Percentiles rank a stretch among this genome's conserved stretches.
Evolutionary conservation across 2,113 vertebrate genomes (phyloP).

Genomic region (Glareola pratincola): DNA sequence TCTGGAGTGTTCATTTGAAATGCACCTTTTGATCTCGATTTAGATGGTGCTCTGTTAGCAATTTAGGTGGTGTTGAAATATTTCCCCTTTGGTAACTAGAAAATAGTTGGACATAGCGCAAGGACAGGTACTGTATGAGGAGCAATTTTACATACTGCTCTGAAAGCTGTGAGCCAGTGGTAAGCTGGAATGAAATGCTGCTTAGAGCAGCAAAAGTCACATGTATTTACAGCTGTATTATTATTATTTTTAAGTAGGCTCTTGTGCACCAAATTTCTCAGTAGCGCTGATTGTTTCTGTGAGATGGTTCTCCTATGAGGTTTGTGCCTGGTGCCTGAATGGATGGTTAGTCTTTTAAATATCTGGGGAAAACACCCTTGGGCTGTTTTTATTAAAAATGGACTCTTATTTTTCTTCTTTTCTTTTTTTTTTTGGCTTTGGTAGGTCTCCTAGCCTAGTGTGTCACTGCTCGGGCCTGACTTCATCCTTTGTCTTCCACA

Average conservation of each 20-base stretch:
- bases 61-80: conserved; percentile 24
- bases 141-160: background rate
- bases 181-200: conserved; percentile 2
- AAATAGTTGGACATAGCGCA: background rate
- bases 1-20: background rate
- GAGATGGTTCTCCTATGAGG: background rate
- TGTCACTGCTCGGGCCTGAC: background rate
- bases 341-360: conserved; percentile 8
- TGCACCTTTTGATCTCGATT: background rate
- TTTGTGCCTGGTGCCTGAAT: background rate
- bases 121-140: background rate
- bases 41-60: background rate
- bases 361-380: background rate
- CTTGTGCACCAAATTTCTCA: background rate
- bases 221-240: conserved; percentile 37
- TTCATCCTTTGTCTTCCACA: background rate
- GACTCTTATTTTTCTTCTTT: no score
- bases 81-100: background rate
- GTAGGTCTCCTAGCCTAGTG: background rate
- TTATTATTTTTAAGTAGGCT: conserved; percentile 18
- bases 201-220: background rate
- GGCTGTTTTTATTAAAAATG: background rate
- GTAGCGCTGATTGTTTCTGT: background rate
- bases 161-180: background rate
- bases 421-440: background rate